Percentiles rank a stretch among this genome's conserved stretches.
Conservation (phyloP, 2,888 invertebrate genomes). For the Chrysolina haemoptera region DNA sequence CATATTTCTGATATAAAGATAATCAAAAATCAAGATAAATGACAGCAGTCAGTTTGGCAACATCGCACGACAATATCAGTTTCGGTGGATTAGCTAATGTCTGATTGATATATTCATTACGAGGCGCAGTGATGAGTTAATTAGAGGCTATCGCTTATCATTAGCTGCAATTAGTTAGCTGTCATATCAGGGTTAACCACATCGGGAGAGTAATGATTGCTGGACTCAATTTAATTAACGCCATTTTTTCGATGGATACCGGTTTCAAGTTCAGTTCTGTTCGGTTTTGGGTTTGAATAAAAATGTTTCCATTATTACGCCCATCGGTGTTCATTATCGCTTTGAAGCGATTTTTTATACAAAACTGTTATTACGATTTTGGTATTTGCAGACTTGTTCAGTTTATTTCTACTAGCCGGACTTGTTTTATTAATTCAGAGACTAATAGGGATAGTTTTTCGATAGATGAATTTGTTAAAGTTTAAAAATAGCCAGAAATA, state of each 20-base stretch:
- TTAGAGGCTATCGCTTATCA: conserved; percentile 63
- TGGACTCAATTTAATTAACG: conserved; percentile 58
- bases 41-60: conserved; percentile 31
- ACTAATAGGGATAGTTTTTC: too few species aligned
- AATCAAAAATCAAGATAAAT: neutral
- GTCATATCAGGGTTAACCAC: conserved; percentile 54
- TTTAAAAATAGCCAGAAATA: too few species aligned
- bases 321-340: conserved; percentile 10
- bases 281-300: conserved; percentile 4
- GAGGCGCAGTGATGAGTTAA: conserved; percentile 64
- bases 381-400: neutral
- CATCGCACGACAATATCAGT: conserved; percentile 38
- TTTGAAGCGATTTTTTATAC: neutral
- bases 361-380: neutral
- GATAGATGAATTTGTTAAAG: too few species aligned
- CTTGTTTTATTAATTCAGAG: too few species aligned
- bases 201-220: conserved; percentile 54
- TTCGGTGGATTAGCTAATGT: conserved; percentile 58
- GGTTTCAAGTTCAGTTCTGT: conserved; percentile 9
- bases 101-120: conserved; percentile 67
- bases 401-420: neutral
- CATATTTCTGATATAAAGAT: neutral
- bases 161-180: conserved; percentile 65
- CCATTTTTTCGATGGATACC: conserved; percentile 31
- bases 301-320: conserved; percentile 15